Conservation (phyloP, 2,113 vertebrate genomes). For the Carlito syrichta region DNA sequence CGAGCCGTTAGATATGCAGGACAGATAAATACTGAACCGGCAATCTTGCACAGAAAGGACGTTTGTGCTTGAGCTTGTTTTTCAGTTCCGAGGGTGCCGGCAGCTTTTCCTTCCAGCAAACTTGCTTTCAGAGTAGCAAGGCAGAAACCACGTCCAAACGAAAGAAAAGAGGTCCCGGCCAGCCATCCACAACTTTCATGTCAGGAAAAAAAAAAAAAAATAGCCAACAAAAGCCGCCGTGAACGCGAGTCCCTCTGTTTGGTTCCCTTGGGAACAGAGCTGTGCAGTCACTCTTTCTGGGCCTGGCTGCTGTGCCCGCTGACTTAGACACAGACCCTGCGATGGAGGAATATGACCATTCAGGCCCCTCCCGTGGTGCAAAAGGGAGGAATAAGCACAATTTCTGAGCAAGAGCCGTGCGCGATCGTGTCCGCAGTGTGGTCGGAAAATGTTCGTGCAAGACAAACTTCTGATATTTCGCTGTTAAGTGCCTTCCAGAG, state of each 20-base stretch:
- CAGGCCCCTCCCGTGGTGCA: background rate
- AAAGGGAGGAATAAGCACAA: constrained; percentile 23
- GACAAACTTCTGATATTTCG: background rate
- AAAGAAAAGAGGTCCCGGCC: constrained; percentile 47
- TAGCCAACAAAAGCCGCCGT: constrained; percentile 51
- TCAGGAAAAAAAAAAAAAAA: background rate
- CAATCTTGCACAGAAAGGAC: constrained; percentile 1
- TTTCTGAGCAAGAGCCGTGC: constrained; percentile 7
- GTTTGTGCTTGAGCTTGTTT: background rate
- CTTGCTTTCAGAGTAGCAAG: background rate
- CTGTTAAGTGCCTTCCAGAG: constrained; percentile 15
- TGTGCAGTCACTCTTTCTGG: constrained; percentile 33
- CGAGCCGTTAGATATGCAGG: background rate
- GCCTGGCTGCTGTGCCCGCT: constrained; percentile 35
- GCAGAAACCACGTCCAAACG: constrained; percentile 24
- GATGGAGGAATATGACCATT: constrained; percentile 13
- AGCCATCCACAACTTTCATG: constrained; percentile 42
- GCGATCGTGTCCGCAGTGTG: background rate
- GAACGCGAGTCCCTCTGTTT: constrained; percentile 11
- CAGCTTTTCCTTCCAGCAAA: background rate
- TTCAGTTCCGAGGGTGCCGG: background rate
- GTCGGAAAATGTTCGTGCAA: background rate
- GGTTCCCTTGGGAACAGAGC: constrained; percentile 55
- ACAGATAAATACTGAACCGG: constrained; percentile 42
- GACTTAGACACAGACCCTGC: background rate